phyloP scores from a whole-genome alignment of 2,797 vertebrate genomes.

The Myioborus melanocephalus region DNA sequence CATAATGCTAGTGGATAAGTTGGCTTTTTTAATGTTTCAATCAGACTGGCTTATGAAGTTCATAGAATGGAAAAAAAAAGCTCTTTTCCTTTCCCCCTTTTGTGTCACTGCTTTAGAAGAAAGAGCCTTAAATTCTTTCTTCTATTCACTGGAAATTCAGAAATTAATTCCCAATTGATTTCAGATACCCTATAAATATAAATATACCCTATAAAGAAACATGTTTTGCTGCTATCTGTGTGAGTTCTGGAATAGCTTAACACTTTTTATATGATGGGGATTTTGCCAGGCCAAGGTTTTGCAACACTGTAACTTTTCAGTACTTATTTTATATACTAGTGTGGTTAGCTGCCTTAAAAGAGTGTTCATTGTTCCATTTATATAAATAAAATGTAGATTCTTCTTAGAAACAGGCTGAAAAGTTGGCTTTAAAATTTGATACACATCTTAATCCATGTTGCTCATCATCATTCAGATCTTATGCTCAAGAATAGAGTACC shows the following conservation, averaged over 20 bases:
- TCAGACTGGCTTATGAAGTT: neutral
- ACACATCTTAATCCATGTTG: fast-evolving
- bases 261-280: neutral
- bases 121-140: neutral
- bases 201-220: neutral
- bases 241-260: neutral
- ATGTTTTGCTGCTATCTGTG: neutral
- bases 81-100: neutral
- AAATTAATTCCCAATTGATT: neutral
- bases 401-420: neutral
- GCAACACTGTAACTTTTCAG: neutral
- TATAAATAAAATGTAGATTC: neutral
- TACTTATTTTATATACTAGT: neutral
- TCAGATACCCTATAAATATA: neutral
- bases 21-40: neutral
- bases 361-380: neutral
- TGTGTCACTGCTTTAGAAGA: neutral
- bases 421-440: neutral
- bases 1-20: neutral
- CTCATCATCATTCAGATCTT: neutral
- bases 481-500: neutral
- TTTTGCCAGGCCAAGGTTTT: neutral
- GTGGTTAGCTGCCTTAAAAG: neutral
- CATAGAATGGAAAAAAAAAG: neutral
- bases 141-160: neutral